These are phyloP conservation scores for Eulimnadia texana DNA, from an alignment of 1,140 invertebrate species.

Conservation along the genomic window DNA sequence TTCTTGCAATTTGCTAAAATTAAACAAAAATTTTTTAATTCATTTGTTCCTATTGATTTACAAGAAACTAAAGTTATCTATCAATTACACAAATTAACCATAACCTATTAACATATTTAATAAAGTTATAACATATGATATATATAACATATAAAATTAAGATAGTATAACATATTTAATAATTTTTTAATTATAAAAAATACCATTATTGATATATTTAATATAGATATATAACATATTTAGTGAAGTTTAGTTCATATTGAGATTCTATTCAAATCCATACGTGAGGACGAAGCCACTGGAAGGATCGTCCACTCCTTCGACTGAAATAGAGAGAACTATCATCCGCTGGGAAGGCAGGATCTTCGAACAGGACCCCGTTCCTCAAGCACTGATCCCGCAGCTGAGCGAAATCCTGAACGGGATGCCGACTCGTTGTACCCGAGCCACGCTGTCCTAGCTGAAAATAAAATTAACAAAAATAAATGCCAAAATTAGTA, in stretches of 20 bases:
- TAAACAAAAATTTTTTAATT: background rate
- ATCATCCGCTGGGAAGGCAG: conserved; percentile 64
- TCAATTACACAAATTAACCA: too few relatives aligned
- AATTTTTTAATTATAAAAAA: too few relatives aligned
- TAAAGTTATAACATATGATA: too few relatives aligned
- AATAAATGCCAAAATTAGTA: too few relatives aligned
- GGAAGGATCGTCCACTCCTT: conserved; percentile 54
- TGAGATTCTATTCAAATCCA: too few relatives aligned
- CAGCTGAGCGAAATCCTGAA: conserved; percentile 58
- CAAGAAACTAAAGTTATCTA: background rate
- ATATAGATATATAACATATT: too few relatives aligned
- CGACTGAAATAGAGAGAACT: conserved; percentile 64
- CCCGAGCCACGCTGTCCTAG: conserved; percentile 51
- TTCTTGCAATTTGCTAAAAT: conserved; percentile 67
- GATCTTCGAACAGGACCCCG: conserved; percentile 71
- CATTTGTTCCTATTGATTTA: conserved; percentile 6
- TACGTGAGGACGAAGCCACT: conserved; percentile 59
- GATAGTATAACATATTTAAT: too few relatives aligned
- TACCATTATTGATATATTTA: too few relatives aligned
- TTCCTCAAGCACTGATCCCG: conserved; percentile 49
- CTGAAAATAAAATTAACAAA: background rate
- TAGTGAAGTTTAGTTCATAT: too few relatives aligned
- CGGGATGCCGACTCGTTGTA: conserved; percentile 29
- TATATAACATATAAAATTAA: too few relatives aligned
- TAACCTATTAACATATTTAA: too few relatives aligned